phyloP scores from a whole-genome alignment of 2,113 vertebrate species.

The Solea solea region DNA sequence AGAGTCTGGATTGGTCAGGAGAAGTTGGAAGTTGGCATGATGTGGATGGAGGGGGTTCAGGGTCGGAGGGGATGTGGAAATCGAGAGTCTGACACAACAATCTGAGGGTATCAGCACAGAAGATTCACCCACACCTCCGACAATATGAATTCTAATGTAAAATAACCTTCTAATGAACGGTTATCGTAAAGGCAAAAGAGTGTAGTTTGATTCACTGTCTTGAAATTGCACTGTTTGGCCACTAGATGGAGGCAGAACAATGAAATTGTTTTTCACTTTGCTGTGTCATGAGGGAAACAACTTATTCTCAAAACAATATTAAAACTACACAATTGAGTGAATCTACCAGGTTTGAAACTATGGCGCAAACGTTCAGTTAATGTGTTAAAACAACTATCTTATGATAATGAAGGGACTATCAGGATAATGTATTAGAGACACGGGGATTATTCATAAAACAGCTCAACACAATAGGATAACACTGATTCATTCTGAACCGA shows the following conservation, averaged over 20 bases:
- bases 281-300: not conserved
- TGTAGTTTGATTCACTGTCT: not conserved
- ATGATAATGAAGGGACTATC: conserved; percentile 59
- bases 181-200: not conserved
- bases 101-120: not conserved
- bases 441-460: conserved; percentile 77
- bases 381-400: conserved; percentile 40
- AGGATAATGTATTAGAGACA: conserved; percentile 72
- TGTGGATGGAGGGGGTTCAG: conserved; percentile 60
- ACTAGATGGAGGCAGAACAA: conserved; percentile 58
- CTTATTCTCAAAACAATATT: not conserved
- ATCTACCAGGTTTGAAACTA: conserved; percentile 23
- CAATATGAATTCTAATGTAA: not conserved
- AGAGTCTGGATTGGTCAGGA: conserved; percentile 82
- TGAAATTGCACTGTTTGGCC: conserved; percentile 21
- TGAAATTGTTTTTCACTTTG: not conserved
- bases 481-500: conserved; percentile 59
- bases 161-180: not conserved
- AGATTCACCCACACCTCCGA: conserved; percentile 5
- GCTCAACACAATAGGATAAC: conserved; percentile 42
- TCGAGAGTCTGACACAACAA: conserved; percentile 22
- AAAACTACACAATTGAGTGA: not conserved
- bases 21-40: conserved; percentile 60
- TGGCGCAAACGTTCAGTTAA: conserved; percentile 26
- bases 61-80: conserved; percentile 64